Percentiles rank a stretch among this genome's conserved stretches.
phyloP scores from a whole-genome alignment of 2,797 vertebrate species.

The Serranus cabrilla region DNA sequence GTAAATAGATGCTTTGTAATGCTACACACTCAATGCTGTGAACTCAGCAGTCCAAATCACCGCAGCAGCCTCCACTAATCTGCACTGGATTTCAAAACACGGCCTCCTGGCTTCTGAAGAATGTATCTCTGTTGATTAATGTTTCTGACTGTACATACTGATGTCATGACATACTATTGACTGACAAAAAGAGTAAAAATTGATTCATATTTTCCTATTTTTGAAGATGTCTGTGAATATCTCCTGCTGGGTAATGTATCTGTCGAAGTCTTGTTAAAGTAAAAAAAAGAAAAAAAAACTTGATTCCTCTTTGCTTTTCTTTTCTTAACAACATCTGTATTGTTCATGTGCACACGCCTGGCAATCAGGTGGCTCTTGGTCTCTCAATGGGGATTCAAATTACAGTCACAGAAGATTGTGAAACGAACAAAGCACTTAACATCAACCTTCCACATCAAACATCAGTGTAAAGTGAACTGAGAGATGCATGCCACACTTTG shows the following conservation, averaged over 20 bases:
- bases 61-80: slow-evolving; percentile 47
- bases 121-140: slow-evolving; percentile 54
- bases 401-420: background rate
- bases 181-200: slow-evolving; percentile 32
- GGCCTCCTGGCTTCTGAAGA: slow-evolving; percentile 55
- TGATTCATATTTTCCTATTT: slow-evolving; percentile 3
- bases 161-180: slow-evolving; percentile 41
- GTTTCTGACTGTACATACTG: slow-evolving; percentile 52
- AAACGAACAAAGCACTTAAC: slow-evolving; percentile 14
- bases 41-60: slow-evolving; percentile 42
- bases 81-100: slow-evolving; percentile 49
- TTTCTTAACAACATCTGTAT: background rate
- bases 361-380: background rate
- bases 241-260: slow-evolving; percentile 41
- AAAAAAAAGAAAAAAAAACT: slow-evolving; percentile 31
- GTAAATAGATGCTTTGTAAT: slow-evolving; percentile 65
- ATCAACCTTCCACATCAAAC: background rate
- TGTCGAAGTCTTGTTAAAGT: slow-evolving; percentile 60
- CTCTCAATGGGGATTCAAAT: background rate
- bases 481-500: background rate
- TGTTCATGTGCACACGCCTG: background rate
- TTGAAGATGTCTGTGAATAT: slow-evolving; percentile 41
- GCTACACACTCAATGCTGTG: slow-evolving; percentile 10
- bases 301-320: background rate
- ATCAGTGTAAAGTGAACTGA: background rate